Evolutionary conservation across 1,140 invertebrate genomes (phyloP).

Genomic region (Lethocerus indicus): DNA sequence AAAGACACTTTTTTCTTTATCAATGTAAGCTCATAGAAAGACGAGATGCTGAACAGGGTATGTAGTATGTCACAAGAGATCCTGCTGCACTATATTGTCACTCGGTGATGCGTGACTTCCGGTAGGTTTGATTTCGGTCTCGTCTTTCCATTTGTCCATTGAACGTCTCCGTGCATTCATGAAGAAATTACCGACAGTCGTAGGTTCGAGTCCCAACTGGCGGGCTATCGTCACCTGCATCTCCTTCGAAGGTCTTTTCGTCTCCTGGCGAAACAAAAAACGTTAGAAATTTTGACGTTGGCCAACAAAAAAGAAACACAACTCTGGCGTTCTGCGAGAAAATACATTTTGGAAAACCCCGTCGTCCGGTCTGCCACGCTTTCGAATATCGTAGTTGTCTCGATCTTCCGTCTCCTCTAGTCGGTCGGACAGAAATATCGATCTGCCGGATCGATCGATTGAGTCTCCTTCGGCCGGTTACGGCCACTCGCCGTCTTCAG

Average conservation of each 20-base stretch:
- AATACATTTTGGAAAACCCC: too few relatives aligned
- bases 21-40: constrained; percentile 16
- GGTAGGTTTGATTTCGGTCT: constrained; percentile 32
- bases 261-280: constrained; percentile 79
- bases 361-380: too few relatives aligned
- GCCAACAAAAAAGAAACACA: too few relatives aligned
- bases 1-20: constrained; percentile 9
- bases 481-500: too few relatives aligned
- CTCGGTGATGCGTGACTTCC: constrained; percentile 8
- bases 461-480: too few relatives aligned
- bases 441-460: too few relatives aligned
- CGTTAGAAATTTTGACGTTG: too few relatives aligned
- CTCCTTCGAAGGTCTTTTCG: constrained; percentile 97
- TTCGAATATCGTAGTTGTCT: too few relatives aligned
- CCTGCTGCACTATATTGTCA: constrained; percentile 12
- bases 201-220: constrained; percentile 92
- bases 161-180: constrained; percentile 97
- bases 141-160: constrained; percentile 98
- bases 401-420: too few relatives aligned
- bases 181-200: constrained; percentile 99
- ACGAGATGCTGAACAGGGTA: constrained; percentile 18
- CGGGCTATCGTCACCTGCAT: constrained; percentile 99
- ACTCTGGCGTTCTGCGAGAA: too few relatives aligned
- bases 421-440: too few relatives aligned
- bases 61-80: constrained; percentile 19